These are phyloP conservation scores for Vombatus ursinus DNA, from an alignment of 2,113 vertebrate genomes.

Conservation along the genomic window DNA sequence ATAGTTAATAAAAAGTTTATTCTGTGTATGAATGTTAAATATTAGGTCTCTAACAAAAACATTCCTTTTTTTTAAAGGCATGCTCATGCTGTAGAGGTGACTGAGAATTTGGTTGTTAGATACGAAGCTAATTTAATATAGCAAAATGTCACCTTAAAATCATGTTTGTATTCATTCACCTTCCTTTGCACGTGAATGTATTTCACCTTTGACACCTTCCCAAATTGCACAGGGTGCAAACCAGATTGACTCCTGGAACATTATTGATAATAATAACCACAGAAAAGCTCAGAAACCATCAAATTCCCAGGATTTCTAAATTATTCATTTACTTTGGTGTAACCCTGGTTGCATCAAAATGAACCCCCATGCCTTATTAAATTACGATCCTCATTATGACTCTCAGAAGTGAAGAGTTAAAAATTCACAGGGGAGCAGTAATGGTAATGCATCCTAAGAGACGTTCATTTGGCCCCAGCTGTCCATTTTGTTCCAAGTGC, in stretches of 20 bases:
- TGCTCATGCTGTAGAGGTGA: constrained; percentile 35
- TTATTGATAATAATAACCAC: constrained; percentile 14
- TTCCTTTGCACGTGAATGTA: constrained; percentile 66
- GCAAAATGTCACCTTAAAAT: constrained; percentile 56
- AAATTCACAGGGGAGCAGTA: constrained; percentile 79
- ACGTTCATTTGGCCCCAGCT: constrained; percentile 85
- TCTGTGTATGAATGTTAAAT: neutral
- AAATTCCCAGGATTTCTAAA: constrained; percentile 31
- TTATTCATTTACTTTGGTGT: constrained; percentile 62
- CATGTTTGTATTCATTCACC: constrained; percentile 54
- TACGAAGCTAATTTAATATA: constrained; percentile 25
- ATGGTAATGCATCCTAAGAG: constrained; percentile 82
- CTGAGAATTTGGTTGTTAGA: constrained; percentile 23
- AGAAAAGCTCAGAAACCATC: constrained; percentile 54
- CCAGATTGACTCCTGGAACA: constrained; percentile 55
- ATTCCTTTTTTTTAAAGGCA: neutral
- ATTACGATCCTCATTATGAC: constrained; percentile 78
- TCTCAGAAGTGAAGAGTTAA: constrained; percentile 81
- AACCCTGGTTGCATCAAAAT: constrained; percentile 63
- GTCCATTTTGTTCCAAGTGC: constrained; percentile 86
- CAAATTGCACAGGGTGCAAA: constrained; percentile 51
- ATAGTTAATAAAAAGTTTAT: neutral
- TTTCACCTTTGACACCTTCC: constrained; percentile 57
- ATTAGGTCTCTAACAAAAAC: neutral
- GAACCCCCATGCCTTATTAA: constrained; percentile 64